Evolutionary conservation across 2,797 vertebrate genomes (phyloP), one percentile per base, ranked within the genome.

Genomic region (Brachyrhaphis roseni): DNA sequence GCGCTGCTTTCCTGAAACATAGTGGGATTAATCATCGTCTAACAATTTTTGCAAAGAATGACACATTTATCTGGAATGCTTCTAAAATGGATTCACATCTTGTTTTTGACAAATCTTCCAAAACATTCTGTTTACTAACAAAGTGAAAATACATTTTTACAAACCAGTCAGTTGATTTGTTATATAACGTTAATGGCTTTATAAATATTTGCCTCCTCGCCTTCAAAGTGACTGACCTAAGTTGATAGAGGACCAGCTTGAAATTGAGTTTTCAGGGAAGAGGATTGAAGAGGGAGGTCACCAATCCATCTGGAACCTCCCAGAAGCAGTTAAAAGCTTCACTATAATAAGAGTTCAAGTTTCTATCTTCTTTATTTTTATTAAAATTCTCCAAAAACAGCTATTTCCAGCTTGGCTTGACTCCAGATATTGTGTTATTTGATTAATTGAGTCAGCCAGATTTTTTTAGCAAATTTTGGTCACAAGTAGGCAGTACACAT

Each of bases 401-500:
- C 64, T 68, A 10, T 23, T 36, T 68, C 3, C 34, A 23, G 4
- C 34, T 20, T 20, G 34, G 59, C 34, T 39, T 66, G 8, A 39
- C 8, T 70, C 23, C 23, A n/a, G 43, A 70, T 70, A 13, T 43
- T 26, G 20, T 43, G 2, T 64, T 57, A 4, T 66, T 66, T 10
- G 18, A 16, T 39, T 39, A 31, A 31, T 15, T 13, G 12, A 12
- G 15, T 31, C 0, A 5, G 13, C n/a, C 55, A 13, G 57, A 62
- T 62, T 62, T 16, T 75, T 8, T 53, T 39, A 8, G 23, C 45
- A 18, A 8, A 11, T 51, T 85, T 18, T 81, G 26, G 75, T 85
- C 88, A 89, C 84, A 74, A 78, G 91, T 4, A 64, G 86, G 91
- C 86, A 66, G 36, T 11, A 36, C 28, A n/a, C n/a, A 59, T 70